Evolutionary conservation across 2,113 vertebrate genomes (phyloP), one percentile per base, ranked within the genome.

Genomic region (Festucalex cinctus): DNA sequence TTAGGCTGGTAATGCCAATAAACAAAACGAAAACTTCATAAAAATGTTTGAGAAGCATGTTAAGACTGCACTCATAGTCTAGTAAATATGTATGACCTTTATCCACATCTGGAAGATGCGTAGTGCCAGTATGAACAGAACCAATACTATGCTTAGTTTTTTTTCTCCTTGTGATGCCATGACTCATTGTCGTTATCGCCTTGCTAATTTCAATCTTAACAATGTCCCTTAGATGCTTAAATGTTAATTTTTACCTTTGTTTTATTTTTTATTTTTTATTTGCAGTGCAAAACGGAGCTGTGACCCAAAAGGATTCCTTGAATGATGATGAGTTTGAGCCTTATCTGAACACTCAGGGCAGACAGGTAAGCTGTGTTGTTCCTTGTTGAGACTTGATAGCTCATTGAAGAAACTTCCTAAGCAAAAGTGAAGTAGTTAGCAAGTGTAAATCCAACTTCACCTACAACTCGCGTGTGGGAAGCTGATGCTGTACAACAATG

Each of bases 271-370:
- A n/a, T n/a, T n/a, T n/a, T n/a, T n/a, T n/a, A n/a, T n/a, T n/a
- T 82, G 73, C 82, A 99, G 97, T 99, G 88, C 96, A 98, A 97
- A 98, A 99, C 88, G 97, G 97, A 90, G 94, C 96, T 77, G 95
- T 97, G 81, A 95, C 97, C 86, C 97, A 98, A 88, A 99, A 99
- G 92, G 97, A 99, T 91, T 95, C 94, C 77, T 91, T 99, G 86
- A 99, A 99, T 61, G 97, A 99, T 80, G 96, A 99, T 85, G 97
- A 98, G 89, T 98, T 98, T 83, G 97, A 99, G 83, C 96, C 95
- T 84, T 99, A 99, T 92, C 88, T 99, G 93, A 97, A 94, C 78
- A 93, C 95, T 84, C 97, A 98, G 92, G 94, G 95, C 79, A 94
- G 97, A 90, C 96, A 97, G 93, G 97, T 99, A 92, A 94, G 93